Base-by-base conservation (phyloP, 2,113 vertebrate species). In the Natator depressus region DNA sequence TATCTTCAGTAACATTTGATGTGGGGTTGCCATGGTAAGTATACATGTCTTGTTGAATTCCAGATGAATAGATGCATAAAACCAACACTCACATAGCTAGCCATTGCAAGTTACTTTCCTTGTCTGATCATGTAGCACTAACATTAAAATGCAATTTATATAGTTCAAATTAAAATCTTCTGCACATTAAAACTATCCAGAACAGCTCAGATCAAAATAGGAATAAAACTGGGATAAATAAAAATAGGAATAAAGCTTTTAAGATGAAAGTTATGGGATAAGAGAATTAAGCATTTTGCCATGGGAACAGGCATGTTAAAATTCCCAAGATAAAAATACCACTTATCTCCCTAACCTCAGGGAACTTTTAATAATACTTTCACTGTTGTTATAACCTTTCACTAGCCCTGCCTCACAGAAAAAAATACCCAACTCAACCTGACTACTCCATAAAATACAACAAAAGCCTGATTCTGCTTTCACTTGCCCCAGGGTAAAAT, bases 1-100 rank as follows among this genome's bases (percentile, higher is more conserved):
- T 96, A 96, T 85, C 96, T 82, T 87, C 81, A 79, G 62, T 82
- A 90, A 95, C 80, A 92, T 82, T 92, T 93, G 91, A 93, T 35
- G 85, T 57, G 89, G 93, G 93, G 98, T 98, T 98, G 97, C 98
- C 98, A 98, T 98, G 98, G 98, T 95, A 95, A 98, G 96, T 87
- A 86, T 91, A 94, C 93, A 94, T 96, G 95, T 97, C 95, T 97
- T 89, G 95, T 38, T 93, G 88, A 92, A 95, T 49, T 89, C 57
- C 93, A 4, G 91, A 97, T 92, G 79, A 97, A 97, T 93, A 89
- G 96, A 94, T 90, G 95, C 93, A 89, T 86, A 96, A 97, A 96
- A 42, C 72, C 79, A 55, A 96, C 88, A 89, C 85, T 95, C 96
- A 94, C 75, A 97, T 81, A 93, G 89, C 88, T 97, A 69, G 83